Evolutionary conservation across 1,140 invertebrate genomes (phyloP).

Genomic region (Pseudomyrmex flavicornis): DNA sequence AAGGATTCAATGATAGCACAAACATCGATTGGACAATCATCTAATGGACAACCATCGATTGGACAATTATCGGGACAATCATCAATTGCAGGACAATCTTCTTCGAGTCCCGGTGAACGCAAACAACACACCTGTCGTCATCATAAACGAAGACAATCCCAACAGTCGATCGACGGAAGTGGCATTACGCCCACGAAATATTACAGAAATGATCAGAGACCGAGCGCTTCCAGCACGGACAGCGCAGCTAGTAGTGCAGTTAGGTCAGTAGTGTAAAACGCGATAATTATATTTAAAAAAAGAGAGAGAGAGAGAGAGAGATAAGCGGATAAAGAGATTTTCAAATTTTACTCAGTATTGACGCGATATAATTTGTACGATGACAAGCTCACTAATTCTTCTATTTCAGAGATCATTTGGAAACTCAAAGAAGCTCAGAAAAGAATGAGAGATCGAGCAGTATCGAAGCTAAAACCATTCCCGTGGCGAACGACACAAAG

Average conservation of each 20-base stretch:
- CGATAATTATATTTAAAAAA: background rate
- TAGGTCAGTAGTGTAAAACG: constrained; percentile 72
- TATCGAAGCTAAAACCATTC: constrained; percentile 63
- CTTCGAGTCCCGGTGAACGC: constrained; percentile 76
- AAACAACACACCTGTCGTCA: constrained; percentile 84
- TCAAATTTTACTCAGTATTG: too few species aligned
- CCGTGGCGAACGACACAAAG: constrained; percentile 41
- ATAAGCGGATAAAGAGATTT: too few species aligned
- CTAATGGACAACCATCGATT: too few species aligned
- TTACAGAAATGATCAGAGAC: constrained; percentile 88
- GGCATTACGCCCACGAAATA: constrained; percentile 80
- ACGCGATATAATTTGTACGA: background rate
- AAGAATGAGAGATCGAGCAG: constrained; percentile 75
- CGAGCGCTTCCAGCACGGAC: constrained; percentile 92
- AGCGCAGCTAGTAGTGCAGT: constrained; percentile 84
- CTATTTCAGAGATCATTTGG: constrained; percentile 80
- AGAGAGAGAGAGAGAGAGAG: background rate
- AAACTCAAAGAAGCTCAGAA: constrained; percentile 75
- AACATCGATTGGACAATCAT: too few species aligned
- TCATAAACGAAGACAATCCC: constrained; percentile 83
- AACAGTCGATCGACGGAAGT: constrained; percentile 88
- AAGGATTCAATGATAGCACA: constrained; percentile 86
- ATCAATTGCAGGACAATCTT: constrained; percentile 82
- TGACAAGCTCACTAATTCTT: background rate
- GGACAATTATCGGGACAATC: too few species aligned